A percentile compares a stretch with the other conserved stretches of the same genome.
Conservation (phyloP, 2,797 vertebrate species). For the Rhinichthys osculus region DNA sequence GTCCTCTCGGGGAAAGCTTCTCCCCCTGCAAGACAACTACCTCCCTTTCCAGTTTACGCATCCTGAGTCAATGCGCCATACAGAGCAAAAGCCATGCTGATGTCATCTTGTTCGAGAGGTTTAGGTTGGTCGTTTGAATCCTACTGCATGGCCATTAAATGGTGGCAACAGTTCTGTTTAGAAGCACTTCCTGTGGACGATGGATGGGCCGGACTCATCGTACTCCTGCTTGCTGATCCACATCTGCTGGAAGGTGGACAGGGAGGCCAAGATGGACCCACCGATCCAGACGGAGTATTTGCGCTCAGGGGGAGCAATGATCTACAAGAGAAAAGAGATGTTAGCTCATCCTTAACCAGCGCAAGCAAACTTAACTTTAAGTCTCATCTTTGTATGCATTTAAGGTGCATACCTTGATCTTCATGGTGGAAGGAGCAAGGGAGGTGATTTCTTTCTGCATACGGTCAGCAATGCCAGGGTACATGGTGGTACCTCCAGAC, state of each 20-base stretch:
- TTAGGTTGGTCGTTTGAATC: constrained; percentile 73
- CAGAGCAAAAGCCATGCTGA: constrained; percentile 87
- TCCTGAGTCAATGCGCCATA: constrained; percentile 86
- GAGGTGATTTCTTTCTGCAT: constrained; percentile 99
- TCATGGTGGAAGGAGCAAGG: constrained; percentile 96
- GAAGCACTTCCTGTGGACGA: constrained; percentile 87
- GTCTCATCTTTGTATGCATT: neutral
- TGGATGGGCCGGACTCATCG: constrained; percentile 84
- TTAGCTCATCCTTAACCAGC: neutral
- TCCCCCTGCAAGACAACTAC: constrained; percentile 74
- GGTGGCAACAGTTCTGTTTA: constrained; percentile 80
- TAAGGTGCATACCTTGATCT: constrained; percentile 88
- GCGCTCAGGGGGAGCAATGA: constrained; percentile 84
- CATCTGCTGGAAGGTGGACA: constrained; percentile 88
- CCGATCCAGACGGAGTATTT: constrained; percentile 86
- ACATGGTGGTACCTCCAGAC: constrained; percentile 98
- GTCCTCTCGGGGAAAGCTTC: constrained; percentile 58
- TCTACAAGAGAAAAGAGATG: constrained; percentile 64
- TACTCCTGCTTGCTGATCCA: constrained; percentile 89
- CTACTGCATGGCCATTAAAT: constrained; percentile 76
- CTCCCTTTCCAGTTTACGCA: constrained; percentile 80
- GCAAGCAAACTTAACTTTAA: neutral
- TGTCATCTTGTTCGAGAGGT: constrained; percentile 75
- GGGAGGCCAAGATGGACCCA: constrained; percentile 84
- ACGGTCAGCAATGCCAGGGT: constrained; percentile 94